Percentiles rank a stretch among this genome's conserved stretches.
These are phyloP conservation scores for Coracias cyanogaster DNA, from an alignment of 2,797 vertebrate species.

Conservation along the genomic window DNA sequence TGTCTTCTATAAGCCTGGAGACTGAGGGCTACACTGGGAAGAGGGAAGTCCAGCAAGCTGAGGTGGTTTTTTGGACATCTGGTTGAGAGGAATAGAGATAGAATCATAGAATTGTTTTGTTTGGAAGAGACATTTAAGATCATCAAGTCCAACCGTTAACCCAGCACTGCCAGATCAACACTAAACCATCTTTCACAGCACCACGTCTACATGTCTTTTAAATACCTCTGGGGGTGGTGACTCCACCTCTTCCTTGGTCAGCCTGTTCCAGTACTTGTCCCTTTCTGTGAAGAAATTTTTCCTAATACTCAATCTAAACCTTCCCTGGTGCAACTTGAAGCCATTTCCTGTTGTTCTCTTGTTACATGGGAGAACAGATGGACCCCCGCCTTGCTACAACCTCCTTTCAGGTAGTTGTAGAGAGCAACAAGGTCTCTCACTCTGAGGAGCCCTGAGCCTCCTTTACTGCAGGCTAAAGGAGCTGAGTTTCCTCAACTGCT, in stretches of 20 bases:
- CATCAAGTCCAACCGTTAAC: not conserved
- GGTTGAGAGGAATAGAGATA: not conserved
- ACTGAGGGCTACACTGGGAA: not conserved
- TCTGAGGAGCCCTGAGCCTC: not conserved
- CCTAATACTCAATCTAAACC: not conserved
- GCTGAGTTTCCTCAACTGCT: not conserved
- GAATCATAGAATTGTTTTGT: not conserved
- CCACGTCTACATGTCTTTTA: not conserved
- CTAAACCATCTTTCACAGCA: not conserved
- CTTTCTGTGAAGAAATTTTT: not conserved
- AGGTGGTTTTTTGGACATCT: not conserved
- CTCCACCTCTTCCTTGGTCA: not conserved
- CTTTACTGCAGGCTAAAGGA: not conserved
- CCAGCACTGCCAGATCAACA: not conserved
- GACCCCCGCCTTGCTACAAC: not conserved
- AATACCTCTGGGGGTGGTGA: not conserved
- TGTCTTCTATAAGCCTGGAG: not conserved
- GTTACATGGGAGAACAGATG: not conserved
- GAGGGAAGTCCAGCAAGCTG: not conserved
- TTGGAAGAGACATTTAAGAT: not conserved
- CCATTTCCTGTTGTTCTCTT: not conserved
- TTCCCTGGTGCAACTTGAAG: not conserved
- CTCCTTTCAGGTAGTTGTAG: not conserved
- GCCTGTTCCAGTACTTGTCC: not conserved
- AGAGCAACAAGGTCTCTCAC: not conserved